Evolutionary conservation across 2,797 vertebrate species (phyloP).

Genomic region (Gymnopithys bicolor): DNA sequence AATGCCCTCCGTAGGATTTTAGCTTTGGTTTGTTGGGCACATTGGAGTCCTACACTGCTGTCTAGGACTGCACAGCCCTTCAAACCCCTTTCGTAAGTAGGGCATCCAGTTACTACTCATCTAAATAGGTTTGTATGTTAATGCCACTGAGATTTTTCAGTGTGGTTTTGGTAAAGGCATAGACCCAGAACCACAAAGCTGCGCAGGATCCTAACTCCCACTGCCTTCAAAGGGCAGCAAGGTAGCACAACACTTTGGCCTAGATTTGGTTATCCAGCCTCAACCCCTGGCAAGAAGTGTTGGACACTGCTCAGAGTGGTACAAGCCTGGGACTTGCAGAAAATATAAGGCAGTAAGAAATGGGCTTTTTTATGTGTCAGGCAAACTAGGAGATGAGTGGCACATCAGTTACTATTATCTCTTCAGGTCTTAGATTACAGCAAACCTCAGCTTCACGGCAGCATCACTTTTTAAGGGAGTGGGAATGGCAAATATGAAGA

Average conservation of each 20-base stretch:
- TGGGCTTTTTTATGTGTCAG: not conserved
- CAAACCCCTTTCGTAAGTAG: constrained; percentile 4
- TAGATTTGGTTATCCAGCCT: not conserved
- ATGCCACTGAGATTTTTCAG: constrained; percentile 37
- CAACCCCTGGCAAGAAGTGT: fast-evolving
- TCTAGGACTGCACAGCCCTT: not conserved
- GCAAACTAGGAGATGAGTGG: not conserved
- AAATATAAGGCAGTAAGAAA: not conserved
- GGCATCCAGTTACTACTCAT: not conserved
- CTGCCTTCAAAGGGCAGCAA: not conserved
- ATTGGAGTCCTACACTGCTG: not conserved
- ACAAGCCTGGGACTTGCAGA: not conserved
- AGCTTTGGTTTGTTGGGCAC: not conserved
- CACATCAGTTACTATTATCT: not conserved
- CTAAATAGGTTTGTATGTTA: constrained; percentile 55
- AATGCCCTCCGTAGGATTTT: not conserved
- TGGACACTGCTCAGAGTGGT: not conserved
- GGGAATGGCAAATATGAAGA: not conserved
- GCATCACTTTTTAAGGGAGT: not conserved
- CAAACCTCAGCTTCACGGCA: fast-evolving
- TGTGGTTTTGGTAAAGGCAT: not conserved
- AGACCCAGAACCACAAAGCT: not conserved
- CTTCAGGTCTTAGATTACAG: not conserved
- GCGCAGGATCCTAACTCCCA: not conserved
- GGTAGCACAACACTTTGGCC: not conserved